Evolutionary conservation across 2,888 invertebrate species (phyloP), one percentile per base, ranked within the genome.

Genomic region (Bhutanitis thaidina): DNA sequence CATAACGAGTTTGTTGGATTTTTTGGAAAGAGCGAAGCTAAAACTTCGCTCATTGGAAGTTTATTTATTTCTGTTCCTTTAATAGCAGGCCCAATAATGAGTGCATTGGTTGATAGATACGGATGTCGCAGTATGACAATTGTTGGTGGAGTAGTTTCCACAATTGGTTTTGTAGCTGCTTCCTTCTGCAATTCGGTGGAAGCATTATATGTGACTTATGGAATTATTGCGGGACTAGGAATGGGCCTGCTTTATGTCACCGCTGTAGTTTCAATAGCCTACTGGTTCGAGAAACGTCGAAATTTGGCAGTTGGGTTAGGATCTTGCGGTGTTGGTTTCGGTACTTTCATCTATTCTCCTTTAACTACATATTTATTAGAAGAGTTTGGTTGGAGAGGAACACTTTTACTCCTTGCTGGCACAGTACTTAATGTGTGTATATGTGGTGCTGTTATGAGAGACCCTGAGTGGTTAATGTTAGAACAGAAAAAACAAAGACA

Each of bases 21-120:
- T 68, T 98, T 97, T 72, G 88, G 91, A 5, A 93, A 94, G 50
- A 94, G 94, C 50, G 95, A 95, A 70, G 93, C 96, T 1, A 94
- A 94, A 62, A 97, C 98, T 0, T 95, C 97, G 1, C 93, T 96
- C 90, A 95, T 97, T 55, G 97, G 97, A 39, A 95, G 96, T 56
- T 81, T 98, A 14, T 97, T 98, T 71, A 94, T 97, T 84, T 94
- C 97, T 0, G 94, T 98, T 51, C 98, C 98, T 0, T 87, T 98
- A 45, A 85, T 97, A 34, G 93, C 94, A 49, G 96, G 97, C 0
- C 96, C 96, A 0, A 90, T 96, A 29, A 95, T 95, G 91, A 95
- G 95, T 52, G 94, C 95, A 39, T 84, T 97, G 37, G 96, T 96
- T 10, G 96, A 96, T 74, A 92, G 94, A 63, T 96, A 95, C 72